Base-by-base conservation (phyloP, 2,888 invertebrate genomes). In the Altica lythri region DNA sequence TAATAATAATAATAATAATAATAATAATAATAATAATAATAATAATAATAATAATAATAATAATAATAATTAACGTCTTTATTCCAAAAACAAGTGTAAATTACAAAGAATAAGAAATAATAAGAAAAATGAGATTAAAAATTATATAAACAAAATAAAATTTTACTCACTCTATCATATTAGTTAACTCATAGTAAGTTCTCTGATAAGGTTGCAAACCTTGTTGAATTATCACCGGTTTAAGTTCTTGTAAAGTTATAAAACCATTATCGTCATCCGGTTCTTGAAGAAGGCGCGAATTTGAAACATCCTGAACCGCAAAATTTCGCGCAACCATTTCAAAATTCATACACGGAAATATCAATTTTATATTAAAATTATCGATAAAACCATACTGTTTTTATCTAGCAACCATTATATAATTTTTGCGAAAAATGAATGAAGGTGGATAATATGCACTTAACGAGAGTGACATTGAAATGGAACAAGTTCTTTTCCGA, bases 271-370 rank as follows among this genome's bases (percentile, higher is more conserved):
- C 75, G 46, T 75, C 75, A 29, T 68, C 72, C 1, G 77, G 75
- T 53, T 75, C 70, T 64, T 77, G 76, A 16, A 77, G 64, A 16
- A 78, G 67, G 19, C 74, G 70, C 49, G 77, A 73, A 62, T 75
- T 77, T 30, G 78, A 70, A 46, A 76, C 63, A 62, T 77, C 76
- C 51, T 68, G 68, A 49, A 74, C 69, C 42, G 75, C 68, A 64
- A 77, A 75, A 67, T 75, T 75, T 55, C 76, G 68, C 35, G 76
- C 75, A 43, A 76, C 75, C 76, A 77, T 77, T 54, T 59, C n/a
- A n/a, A n/a, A n/a, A n/a, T n/a, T n/a, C n/a, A n/a, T n/a, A n/a
- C n/a, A n/a, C n/a, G n/a, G n/a, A n/a, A n/a, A n/a, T n/a, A n/a
- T n/a, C n/a, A n/a, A n/a, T n/a, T n/a, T n/a, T 49, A 17, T 22